Percentiles rank a stretch among this genome's conserved stretches.
These are phyloP conservation scores for Okapia johnstoni DNA, from an alignment of 2,113 vertebrate genomes.

Conservation along the genomic window DNA sequence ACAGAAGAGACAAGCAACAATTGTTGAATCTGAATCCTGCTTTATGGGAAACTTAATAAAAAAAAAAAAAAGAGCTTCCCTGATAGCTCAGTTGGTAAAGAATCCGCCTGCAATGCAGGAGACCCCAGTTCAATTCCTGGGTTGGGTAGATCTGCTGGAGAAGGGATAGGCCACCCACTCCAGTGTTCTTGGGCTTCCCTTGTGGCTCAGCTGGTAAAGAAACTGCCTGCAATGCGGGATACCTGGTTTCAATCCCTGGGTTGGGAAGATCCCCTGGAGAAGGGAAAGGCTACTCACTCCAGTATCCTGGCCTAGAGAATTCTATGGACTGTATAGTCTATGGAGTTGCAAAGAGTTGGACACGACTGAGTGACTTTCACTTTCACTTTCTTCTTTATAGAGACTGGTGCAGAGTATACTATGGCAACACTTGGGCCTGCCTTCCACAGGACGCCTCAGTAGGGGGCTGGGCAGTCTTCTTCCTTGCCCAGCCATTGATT, in stretches of 20 bases:
- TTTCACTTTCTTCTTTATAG: neutral
- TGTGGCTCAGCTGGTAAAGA: neutral
- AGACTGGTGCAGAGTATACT: neutral
- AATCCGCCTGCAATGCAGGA: neutral
- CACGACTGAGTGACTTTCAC: neutral
- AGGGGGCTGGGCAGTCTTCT: neutral
- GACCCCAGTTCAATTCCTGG: neutral
- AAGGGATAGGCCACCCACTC: neutral
- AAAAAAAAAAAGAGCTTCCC: neutral
- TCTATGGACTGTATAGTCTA: neutral
- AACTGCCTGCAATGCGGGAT: neutral
- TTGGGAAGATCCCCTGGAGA: neutral
- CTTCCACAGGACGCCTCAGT: neutral
- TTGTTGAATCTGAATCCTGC: neutral
- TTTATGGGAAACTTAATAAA: neutral
- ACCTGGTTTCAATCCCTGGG: neutral
- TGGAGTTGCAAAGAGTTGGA: neutral
- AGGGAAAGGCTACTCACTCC: neutral
- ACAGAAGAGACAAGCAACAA: neutral
- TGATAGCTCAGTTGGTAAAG: neutral
- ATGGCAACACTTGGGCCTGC: neutral
- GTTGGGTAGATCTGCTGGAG: neutral
- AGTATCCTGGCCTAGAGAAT: neutral
- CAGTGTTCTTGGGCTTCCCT: neutral
- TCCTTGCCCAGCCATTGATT: neutral